Conservation (phyloP, 2,113 vertebrate genomes). For the Rhegmatorhina hoffmannsi region DNA sequence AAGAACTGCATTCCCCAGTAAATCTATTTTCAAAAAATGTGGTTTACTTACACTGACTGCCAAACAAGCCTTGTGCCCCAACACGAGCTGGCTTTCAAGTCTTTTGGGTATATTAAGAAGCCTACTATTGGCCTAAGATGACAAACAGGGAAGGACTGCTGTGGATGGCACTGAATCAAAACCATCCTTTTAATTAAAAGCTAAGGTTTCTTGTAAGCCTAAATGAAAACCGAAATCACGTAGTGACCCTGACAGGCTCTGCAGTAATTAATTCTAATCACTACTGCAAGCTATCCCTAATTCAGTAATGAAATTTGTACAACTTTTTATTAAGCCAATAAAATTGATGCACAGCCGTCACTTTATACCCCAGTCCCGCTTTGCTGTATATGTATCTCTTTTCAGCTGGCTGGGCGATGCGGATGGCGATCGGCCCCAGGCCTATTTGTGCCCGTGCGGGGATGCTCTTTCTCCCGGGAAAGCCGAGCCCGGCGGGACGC, state of each 20-base stretch:
- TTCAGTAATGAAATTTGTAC: not conserved
- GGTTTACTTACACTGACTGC: not conserved
- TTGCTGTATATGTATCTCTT: not conserved
- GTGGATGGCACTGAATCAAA: not conserved
- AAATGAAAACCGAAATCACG: not conserved
- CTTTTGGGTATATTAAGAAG: not conserved
- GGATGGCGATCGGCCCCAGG: too few species aligned
- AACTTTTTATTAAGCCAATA: slow-evolving; percentile 1
- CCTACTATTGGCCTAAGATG: not conserved
- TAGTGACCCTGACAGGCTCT: not conserved
- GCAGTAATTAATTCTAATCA: not conserved
- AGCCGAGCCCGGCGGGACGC: too few species aligned
- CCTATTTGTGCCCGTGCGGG: too few species aligned
- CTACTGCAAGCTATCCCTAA: not conserved
- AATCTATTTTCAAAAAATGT: not conserved
- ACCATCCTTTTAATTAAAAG: not conserved
- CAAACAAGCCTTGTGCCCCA: not conserved
- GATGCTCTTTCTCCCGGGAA: too few species aligned
- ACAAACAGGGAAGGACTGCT: not conserved
- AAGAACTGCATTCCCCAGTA: not conserved
- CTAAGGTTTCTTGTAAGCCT: not conserved
- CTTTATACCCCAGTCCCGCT: not conserved
- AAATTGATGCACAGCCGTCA: not conserved
- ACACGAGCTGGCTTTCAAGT: not conserved
- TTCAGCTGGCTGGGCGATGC: not conserved